A percentile compares a stretch with the other conserved stretches of the same genome.
These are phyloP conservation scores for Labia minor DNA, from an alignment of 2,888 invertebrate species.

Conservation along the genomic window DNA sequence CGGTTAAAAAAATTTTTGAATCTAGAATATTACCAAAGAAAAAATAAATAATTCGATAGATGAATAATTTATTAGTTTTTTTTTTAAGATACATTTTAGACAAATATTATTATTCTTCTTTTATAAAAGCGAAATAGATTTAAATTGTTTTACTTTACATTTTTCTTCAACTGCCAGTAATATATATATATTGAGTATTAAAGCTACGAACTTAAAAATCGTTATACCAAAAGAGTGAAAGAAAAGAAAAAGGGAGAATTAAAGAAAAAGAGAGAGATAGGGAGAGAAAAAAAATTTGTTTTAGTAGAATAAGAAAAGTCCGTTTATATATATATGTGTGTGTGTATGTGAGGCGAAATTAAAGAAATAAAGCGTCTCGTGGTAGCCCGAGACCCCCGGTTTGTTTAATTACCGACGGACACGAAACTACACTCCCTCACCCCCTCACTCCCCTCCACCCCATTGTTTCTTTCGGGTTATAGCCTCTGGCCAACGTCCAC, in stretches of 20 bases:
- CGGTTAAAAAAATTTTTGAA: no score
- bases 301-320: neutral
- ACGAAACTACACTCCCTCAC: neutral
- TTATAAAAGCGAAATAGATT: no score
- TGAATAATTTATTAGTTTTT: no score
- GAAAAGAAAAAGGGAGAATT: neutral
- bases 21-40: no score
- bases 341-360: slow-evolving; percentile 7
- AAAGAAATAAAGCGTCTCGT: slow-evolving; percentile 13
- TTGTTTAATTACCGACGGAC: slow-evolving; percentile 13
- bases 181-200: neutral
- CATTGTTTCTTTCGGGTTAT: neutral
- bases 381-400: slow-evolving; percentile 4
- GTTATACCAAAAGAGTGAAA: neutral
- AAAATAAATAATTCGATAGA: no score
- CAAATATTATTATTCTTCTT: no score
- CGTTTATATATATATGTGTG: neutral
- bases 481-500: slow-evolving; percentile 5
- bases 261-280: neutral
- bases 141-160: no score
- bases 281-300: neutral
- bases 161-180: no score
- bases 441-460: neutral
- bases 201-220: neutral
- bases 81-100: no score